Conservation (phyloP, 1,140 invertebrate species). For the Hyles vespertilio region DNA sequence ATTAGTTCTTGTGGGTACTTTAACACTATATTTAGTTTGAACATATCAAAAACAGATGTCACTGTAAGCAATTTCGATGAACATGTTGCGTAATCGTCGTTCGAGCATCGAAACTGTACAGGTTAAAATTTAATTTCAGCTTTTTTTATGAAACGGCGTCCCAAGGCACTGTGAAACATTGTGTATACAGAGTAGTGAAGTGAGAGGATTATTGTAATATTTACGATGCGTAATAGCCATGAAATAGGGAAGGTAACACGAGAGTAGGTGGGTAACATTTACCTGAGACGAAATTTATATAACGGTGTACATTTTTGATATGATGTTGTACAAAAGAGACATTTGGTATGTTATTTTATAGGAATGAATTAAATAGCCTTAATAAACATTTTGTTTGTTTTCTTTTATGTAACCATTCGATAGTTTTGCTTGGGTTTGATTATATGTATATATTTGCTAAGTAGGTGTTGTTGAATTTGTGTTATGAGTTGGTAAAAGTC, state of each 20-base stretch:
- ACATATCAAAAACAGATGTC: too few species aligned
- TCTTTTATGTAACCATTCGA: constrained; percentile 3
- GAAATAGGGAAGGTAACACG: constrained; percentile 37
- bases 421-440: constrained; percentile 31
- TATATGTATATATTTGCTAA: constrained; percentile 9
- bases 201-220: constrained; percentile 66
- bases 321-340: constrained; percentile 77
- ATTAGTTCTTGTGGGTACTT: too few species aligned
- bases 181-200: constrained; percentile 18
- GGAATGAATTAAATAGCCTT: constrained; percentile 75
- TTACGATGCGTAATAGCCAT: constrained; percentile 48
- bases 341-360: constrained; percentile 78
- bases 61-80: too few species aligned
- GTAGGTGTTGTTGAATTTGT: too few species aligned
- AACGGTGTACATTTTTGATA: constrained; percentile 77
- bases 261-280: constrained; percentile 71
- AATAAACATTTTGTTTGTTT: constrained; percentile 43
- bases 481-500: too few species aligned
- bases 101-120: too few species aligned
- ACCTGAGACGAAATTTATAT: constrained; percentile 75
- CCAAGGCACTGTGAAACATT: not conserved
- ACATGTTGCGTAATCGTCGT: too few species aligned
- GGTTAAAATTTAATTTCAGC: not conserved
- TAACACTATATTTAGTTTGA: too few species aligned
- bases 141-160: constrained; percentile 16